Conservation (phyloP, 2,797 vertebrate species). For the Pteronotus mesoamericanus region DNA sequence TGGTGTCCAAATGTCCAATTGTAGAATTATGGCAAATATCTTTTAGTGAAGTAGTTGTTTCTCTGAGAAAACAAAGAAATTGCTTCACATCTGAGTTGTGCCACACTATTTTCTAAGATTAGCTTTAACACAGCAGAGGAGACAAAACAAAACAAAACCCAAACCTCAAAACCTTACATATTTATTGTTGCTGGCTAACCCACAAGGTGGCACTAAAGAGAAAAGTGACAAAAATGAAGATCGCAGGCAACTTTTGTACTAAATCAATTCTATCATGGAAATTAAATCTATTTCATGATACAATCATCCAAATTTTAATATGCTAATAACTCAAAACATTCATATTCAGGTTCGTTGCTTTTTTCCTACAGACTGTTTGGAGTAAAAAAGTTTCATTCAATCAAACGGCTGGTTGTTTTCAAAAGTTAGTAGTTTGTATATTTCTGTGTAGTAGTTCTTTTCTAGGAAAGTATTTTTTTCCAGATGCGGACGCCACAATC, state of each 20-base stretch:
- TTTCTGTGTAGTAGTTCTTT: not conserved
- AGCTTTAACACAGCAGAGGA: not conserved
- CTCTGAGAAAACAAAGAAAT: constrained; percentile 46
- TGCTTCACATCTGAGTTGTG: not conserved
- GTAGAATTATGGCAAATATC: constrained; percentile 67
- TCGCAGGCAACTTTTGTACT: constrained; percentile 72
- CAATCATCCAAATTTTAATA: not conserved
- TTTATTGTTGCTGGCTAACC: constrained; percentile 74
- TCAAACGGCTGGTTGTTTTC: constrained; percentile 5
- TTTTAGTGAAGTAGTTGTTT: constrained; percentile 48
- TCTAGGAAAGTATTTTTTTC: not conserved
- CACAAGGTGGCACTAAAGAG: constrained; percentile 88
- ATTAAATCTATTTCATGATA: constrained; percentile 65
- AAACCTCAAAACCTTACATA: not conserved
- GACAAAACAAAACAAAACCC: not conserved
- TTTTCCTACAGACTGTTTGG: not conserved
- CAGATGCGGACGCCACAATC: not conserved
- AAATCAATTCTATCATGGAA: constrained; percentile 75
- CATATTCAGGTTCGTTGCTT: not conserved
- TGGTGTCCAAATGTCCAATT: constrained; percentile 70
- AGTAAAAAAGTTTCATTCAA: not conserved
- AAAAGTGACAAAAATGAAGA: constrained; percentile 81
- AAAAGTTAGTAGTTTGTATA: constrained; percentile 8
- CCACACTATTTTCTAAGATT: constrained; percentile 4
- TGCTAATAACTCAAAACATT: not conserved